Percentiles rank a stretch among this genome's conserved stretches.
Conservation (phyloP, 1,140 invertebrate genomes). For the Globodera ellingtonae region DNA sequence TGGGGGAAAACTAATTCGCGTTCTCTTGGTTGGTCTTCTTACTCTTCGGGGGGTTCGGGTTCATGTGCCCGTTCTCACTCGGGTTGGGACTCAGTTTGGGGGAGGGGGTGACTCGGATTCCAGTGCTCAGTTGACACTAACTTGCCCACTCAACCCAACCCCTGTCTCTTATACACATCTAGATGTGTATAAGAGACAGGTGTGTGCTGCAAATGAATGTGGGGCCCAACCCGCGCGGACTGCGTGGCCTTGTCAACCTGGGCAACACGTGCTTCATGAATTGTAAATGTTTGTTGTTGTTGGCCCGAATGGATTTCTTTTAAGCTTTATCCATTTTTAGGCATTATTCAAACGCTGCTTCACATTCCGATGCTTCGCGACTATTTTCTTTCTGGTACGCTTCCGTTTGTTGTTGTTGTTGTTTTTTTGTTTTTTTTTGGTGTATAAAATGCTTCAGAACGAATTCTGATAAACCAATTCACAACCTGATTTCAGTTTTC, state of each 20-base stretch:
- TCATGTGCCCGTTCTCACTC: too few species aligned
- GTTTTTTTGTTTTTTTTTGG: background rate
- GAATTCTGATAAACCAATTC: background rate
- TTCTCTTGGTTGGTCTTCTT: too few species aligned
- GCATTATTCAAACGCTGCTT: conserved; percentile 71
- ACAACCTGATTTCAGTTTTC: background rate
- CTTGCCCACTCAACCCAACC: too few species aligned
- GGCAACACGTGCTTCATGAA: conserved; percentile 99
- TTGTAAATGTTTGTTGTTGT: conserved; percentile 33
- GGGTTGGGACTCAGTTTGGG: too few species aligned
- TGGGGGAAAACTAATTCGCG: too few species aligned
- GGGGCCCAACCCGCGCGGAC: conserved; percentile 32
- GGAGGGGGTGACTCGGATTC: too few species aligned
- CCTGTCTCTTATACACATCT: too few species aligned
- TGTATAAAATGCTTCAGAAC: background rate
- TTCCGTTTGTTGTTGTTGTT: background rate
- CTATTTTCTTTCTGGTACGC: conserved; percentile 80
- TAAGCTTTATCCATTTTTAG: background rate
- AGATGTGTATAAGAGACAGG: too few species aligned
- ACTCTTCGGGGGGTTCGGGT: too few species aligned
- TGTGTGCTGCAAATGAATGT: conserved; percentile 22
- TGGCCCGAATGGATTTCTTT: background rate
- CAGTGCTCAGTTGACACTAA: too few species aligned
- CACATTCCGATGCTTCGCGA: conserved; percentile 90
- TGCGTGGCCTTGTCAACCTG: conserved; percentile 89